A percentile compares a stretch with the other conserved stretches of the same genome.
phyloP scores from a whole-genome alignment of 2,797 vertebrate genomes.

The Diplodus sargus region DNA sequence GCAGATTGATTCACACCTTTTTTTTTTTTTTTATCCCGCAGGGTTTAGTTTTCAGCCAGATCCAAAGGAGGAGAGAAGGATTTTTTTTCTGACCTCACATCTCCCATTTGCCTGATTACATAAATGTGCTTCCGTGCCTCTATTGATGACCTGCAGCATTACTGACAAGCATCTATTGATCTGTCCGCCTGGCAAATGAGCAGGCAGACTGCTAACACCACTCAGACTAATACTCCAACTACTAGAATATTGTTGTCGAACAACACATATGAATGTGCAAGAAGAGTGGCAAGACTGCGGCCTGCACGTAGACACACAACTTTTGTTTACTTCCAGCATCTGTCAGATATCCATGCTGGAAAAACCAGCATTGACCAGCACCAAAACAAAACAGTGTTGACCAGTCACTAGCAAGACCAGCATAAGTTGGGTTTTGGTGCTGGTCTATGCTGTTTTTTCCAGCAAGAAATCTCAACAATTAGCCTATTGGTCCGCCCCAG shows the following conservation, averaged over 20 bases:
- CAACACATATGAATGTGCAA: slow-evolving; percentile 15
- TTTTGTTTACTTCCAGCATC: neutral
- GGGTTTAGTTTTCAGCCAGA: slow-evolving; percentile 14
- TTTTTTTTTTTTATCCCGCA: neutral
- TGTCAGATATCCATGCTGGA: neutral
- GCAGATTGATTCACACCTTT: neutral
- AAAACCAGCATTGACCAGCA: too few species aligned
- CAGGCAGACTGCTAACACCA: slow-evolving; percentile 37
- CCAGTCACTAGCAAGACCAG: too few species aligned
- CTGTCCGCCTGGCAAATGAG: slow-evolving; percentile 51
- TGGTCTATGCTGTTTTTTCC: too few species aligned
- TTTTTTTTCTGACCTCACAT: slow-evolving; percentile 48
- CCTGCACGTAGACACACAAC: neutral
- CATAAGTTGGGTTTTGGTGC: too few species aligned
- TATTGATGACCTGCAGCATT: slow-evolving; percentile 73
- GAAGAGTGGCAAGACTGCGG: neutral
- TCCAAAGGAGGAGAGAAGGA: slow-evolving; percentile 17
- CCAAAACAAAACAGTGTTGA: too few species aligned
- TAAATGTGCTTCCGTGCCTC: slow-evolving; percentile 75
- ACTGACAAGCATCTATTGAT: slow-evolving; percentile 74
- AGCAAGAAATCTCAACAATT: neutral
- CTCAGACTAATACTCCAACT: slow-evolving; percentile 27
- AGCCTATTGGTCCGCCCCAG: neutral
- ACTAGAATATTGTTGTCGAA: slow-evolving; percentile 33
- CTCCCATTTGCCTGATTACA: slow-evolving; percentile 69